A percentile compares a stretch with the other conserved stretches of the same genome.
These are phyloP conservation scores for Oreocharis arfaki DNA, from an alignment of 2,113 vertebrate genomes.

Conservation along the genomic window DNA sequence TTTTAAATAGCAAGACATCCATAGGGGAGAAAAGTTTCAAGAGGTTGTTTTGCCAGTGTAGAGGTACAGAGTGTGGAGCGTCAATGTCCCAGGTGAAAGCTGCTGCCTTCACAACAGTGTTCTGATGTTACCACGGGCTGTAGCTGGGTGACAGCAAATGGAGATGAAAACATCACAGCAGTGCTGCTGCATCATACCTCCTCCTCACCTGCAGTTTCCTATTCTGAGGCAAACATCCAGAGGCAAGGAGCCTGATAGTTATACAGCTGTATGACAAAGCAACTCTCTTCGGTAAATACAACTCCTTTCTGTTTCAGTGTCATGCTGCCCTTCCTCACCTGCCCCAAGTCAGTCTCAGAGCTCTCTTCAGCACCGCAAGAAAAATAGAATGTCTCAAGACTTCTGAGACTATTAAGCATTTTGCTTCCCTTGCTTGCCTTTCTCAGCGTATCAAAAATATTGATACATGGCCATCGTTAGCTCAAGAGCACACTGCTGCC, in stretches of 20 bases:
- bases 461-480: not conserved
- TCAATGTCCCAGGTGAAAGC: not conserved
- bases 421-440: not conserved
- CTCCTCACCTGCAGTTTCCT: not conserved
- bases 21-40: not conserved
- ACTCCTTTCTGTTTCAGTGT: not conserved
- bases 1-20: not conserved
- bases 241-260: rapidly evolving
- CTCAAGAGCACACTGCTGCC: not conserved
- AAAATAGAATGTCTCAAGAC: not conserved
- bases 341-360: not conserved
- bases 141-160: not conserved
- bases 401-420: not conserved
- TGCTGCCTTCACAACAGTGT: not conserved
- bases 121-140: not conserved
- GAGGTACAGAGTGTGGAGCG: rapidly evolving
- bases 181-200: not conserved
- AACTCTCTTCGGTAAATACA: rapidly evolving
- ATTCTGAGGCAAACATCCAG: not conserved
- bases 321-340: not conserved
- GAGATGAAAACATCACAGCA: not conserved
- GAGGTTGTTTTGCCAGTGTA: not conserved
- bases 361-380: not conserved
- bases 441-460: not conserved
- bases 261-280: rapidly evolving